Conservation (phyloP, 2,797 vertebrate genomes). For the Phalloptychus januarius region DNA sequence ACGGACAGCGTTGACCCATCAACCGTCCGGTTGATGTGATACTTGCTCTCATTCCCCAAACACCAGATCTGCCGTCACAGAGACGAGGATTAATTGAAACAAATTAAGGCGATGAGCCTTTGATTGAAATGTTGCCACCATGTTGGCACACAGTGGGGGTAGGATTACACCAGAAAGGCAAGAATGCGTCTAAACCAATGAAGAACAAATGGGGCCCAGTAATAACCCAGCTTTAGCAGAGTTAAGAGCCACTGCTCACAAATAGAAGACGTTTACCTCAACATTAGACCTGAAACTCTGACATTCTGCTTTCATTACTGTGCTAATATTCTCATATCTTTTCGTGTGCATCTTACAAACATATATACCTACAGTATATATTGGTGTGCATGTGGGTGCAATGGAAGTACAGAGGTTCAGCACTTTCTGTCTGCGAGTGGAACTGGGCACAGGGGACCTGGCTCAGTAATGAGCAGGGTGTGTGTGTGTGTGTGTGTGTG, state of each 20-base stretch:
- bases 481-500: no score
- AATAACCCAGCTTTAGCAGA: slow-evolving; percentile 66
- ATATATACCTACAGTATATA: background rate
- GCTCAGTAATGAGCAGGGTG: slow-evolving; percentile 63
- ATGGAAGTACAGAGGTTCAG: slow-evolving; percentile 41
- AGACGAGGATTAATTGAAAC: slow-evolving; percentile 32
- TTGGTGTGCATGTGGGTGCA: slow-evolving; percentile 20
- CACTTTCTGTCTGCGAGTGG: slow-evolving; percentile 40
- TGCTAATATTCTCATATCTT: slow-evolving; percentile 30
- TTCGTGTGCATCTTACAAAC: background rate
- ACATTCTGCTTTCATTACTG: slow-evolving; percentile 31
- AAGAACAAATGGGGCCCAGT: slow-evolving; percentile 66
- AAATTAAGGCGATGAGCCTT: slow-evolving; percentile 28
- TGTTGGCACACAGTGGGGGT: slow-evolving; percentile 5
- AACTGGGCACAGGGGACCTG: slow-evolving; percentile 39
- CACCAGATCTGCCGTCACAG: slow-evolving; percentile 90
- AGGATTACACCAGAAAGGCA: no score
- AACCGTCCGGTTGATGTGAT: slow-evolving; percentile 95
- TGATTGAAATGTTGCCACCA: slow-evolving; percentile 37
- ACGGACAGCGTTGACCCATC: slow-evolving; percentile 90
- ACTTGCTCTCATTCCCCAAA: slow-evolving; percentile 94
- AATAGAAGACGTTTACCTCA: slow-evolving; percentile 52
- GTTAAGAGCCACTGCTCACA: slow-evolving; percentile 47
- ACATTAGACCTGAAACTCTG: slow-evolving; percentile 36
- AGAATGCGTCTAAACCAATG: slow-evolving; percentile 40